Base-by-base conservation (phyloP, 2,113 vertebrate genomes). In the Gasterosteus nipponicus region DNA sequence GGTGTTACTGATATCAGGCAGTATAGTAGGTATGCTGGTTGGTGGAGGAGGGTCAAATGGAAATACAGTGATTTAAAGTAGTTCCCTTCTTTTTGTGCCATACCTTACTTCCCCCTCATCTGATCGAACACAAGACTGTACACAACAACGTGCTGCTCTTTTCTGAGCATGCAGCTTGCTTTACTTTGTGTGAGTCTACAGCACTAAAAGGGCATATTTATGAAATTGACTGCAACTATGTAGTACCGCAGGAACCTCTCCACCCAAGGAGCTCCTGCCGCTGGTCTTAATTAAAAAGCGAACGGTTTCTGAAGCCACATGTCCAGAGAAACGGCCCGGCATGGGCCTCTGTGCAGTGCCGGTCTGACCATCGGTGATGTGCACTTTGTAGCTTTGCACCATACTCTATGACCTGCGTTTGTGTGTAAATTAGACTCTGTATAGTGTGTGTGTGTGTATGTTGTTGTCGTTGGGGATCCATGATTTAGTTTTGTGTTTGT, bases 401-500 rank as follows among this genome's bases (percentile, higher is more conserved):
- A 61, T 16, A 31, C 3, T 47, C 7, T 35, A 4, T 58, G 53
- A 47, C 39, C 38, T 22, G 14, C 16, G 35, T 38, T 42, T 53
- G 44, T 74, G 64, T 42, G 10, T 63, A 53, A 63, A 42, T 73
- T 53, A 42, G 14, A 14, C 42, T 12, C 14, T 12, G 42, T 26
- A 26, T 26, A 26, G 14, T 38, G 35, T 47, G 62, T 65, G 62
- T 46, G 62, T 64, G 41, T 64, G 62, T 64, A 39, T 64, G 61
- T 64, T 49, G 26, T 26, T 26, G 22, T 26, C 18, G 2, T 26
- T 38, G 60, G 11, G 46, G 38, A 44, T 42, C 7, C 26, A 65
- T 26, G 29, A 65, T 33, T 57, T 35, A 44, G 56, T 74, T 18
- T 18, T 46, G 26, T 72, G 44, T 51, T 29, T 72, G 8, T 41